These are phyloP conservation scores for Apostichopus leukothele DNA, from an alignment of 53 echinoderm and acorn worm genomes.

Conservation along the genomic window DNA sequence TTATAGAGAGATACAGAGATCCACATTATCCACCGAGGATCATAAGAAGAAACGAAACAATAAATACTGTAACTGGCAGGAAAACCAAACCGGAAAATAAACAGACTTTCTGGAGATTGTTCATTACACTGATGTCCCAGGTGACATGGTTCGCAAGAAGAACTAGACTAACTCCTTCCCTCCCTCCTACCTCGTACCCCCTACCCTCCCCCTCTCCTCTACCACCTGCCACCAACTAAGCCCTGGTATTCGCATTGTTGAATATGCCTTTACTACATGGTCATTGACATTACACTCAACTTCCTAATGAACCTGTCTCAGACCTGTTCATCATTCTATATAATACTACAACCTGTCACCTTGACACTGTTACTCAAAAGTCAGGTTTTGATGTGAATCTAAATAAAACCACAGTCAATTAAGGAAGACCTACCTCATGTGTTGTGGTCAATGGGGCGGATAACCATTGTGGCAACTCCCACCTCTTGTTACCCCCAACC, in stretches of 20 bases:
- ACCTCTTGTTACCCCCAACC: conserved; percentile 4
- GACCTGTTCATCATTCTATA: neutral
- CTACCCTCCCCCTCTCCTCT: neutral
- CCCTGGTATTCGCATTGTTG: neutral
- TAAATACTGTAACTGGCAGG: no score
- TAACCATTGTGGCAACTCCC: neutral
- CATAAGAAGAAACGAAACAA: no score
- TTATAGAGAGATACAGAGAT: no score
- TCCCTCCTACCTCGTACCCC: neutral
- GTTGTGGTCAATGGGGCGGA: neutral
- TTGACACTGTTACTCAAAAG: neutral
- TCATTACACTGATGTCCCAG: no score
- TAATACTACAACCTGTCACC: neutral
- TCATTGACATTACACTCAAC: neutral
- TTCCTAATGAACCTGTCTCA: neutral
- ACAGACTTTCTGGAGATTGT: no score
- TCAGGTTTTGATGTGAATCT: neutral
- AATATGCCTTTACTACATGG: neutral
- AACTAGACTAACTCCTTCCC: neutral
- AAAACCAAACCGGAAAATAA: no score
- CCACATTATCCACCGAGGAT: no score
- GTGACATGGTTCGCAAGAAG: no score
- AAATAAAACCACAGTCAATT: conserved; percentile 4
- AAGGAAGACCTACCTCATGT: neutral
- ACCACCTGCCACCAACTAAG: neutral